Conservation (phyloP, 2,797 vertebrate genomes). For the Ptychobarbus kaznakovi region DNA sequence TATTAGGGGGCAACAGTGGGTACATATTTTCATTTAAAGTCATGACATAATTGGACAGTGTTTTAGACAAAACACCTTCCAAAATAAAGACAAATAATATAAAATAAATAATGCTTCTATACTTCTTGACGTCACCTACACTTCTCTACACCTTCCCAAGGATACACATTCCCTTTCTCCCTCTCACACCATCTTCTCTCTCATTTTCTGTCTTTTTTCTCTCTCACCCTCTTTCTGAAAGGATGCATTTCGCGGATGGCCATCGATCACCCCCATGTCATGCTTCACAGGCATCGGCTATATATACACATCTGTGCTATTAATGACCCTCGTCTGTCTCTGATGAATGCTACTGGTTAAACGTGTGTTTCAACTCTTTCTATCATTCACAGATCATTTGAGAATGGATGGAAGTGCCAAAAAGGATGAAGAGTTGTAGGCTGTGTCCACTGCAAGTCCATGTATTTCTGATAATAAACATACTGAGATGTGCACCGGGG, state of each 20-base stretch:
- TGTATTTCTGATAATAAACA: neutral
- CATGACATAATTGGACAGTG: neutral
- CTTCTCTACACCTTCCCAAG: neutral
- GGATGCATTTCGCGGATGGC: neutral
- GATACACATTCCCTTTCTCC: no score
- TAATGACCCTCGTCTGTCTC: slow-evolving; percentile 32
- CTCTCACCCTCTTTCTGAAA: neutral
- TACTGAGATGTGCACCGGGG: neutral
- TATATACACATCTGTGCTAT: slow-evolving; percentile 12
- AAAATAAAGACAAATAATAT: neutral
- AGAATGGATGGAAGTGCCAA: slow-evolving; percentile 6
- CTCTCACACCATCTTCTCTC: neutral
- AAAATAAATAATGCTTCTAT: neutral
- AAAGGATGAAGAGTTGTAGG: slow-evolving; percentile 8
- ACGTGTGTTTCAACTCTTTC: slow-evolving; percentile 23
- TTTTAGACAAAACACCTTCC: no score
- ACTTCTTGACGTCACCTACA: neutral
- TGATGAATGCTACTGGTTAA: slow-evolving; percentile 34
- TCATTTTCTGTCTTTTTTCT: neutral
- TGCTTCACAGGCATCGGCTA: slow-evolving; percentile 6
- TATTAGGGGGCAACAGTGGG: neutral
- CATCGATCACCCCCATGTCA: neutral
- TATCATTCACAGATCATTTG: slow-evolving; percentile 34
- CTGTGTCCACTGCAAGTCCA: neutral
- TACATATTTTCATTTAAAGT: neutral